Evolutionary conservation across 2,797 vertebrate genomes (phyloP).

Genomic region (Leptoclinus maculatus): DNA sequence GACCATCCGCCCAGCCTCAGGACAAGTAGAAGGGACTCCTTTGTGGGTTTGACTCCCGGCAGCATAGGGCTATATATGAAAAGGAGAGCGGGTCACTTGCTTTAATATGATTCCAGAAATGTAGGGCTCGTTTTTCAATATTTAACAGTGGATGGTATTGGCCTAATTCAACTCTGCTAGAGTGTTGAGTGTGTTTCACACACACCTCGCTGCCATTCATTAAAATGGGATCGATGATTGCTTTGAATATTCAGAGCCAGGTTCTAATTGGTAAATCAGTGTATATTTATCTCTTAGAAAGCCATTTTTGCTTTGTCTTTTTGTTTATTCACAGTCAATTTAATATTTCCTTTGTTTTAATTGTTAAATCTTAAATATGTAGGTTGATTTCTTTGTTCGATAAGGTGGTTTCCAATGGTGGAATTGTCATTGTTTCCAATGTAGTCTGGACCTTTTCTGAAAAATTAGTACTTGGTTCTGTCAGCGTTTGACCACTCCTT

Average conservation of each 20-base stretch:
- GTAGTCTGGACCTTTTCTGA: neutral
- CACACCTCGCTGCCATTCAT: neutral
- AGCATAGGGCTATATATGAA: neutral
- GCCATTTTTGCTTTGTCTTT: too few relatives aligned
- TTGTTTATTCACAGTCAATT: neutral
- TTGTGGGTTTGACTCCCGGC: neutral
- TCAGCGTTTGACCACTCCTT: neutral
- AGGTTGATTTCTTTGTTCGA: neutral
- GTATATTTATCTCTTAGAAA: neutral
- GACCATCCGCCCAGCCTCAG: neutral
- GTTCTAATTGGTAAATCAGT: neutral
- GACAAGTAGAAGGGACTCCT: neutral
- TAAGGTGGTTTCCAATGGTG: neutral
- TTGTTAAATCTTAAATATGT: too few relatives aligned
- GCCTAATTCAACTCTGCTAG: neutral
- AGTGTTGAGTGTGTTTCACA: neutral
- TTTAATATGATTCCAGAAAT: neutral
- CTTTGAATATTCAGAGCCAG: neutral
- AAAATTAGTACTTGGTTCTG: neutral
- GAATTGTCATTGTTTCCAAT: neutral
- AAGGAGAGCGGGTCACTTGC: neutral
- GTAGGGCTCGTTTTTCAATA: neutral
- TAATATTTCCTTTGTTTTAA: neutral
- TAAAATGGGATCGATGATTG: neutral
- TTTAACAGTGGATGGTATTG: neutral